phyloP scores from a whole-genome alignment of 2,888 invertebrate genomes.

The Pristionchus arcanus region DNA sequence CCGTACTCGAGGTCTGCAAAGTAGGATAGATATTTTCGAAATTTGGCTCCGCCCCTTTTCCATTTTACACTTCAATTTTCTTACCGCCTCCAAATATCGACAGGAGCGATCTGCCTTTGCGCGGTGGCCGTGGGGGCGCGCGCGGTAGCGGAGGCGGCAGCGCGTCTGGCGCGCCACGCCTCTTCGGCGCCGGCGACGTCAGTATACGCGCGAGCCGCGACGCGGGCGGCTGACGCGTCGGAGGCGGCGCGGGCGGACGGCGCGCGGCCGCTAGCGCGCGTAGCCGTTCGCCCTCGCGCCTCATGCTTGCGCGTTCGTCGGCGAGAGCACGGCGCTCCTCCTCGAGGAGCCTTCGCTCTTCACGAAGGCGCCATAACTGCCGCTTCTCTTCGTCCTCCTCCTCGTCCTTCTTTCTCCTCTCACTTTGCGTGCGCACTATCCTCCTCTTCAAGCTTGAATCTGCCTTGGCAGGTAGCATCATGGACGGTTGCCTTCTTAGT shows the following conservation, averaged over 20 bases:
- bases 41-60: neutral
- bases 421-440: conserved; percentile 47
- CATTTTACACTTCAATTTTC: neutral
- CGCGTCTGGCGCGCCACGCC: neutral
- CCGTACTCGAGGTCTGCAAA: conserved; percentile 72
- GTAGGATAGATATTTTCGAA: neutral
- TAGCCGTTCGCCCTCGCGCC: neutral
- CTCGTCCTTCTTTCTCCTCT: conserved; percentile 48
- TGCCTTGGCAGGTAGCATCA: conserved; percentile 31
- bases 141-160: neutral
- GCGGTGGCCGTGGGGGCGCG: neutral
- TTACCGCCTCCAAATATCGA: conserved; percentile 34
- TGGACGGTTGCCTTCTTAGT: neutral
- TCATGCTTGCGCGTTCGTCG: neutral
- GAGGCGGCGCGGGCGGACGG: neutral
- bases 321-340: conserved; percentile 3
- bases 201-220: conserved; percentile 6
- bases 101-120: conserved; percentile 19
- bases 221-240: neutral
- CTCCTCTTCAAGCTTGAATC: conserved; percentile 20
- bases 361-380: neutral
- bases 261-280: neutral
- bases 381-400: conserved; percentile 2
- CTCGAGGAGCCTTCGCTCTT: neutral
- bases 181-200: neutral